phyloP scores from a whole-genome alignment of 1,140 invertebrate genomes.

The Ips nitidus region DNA sequence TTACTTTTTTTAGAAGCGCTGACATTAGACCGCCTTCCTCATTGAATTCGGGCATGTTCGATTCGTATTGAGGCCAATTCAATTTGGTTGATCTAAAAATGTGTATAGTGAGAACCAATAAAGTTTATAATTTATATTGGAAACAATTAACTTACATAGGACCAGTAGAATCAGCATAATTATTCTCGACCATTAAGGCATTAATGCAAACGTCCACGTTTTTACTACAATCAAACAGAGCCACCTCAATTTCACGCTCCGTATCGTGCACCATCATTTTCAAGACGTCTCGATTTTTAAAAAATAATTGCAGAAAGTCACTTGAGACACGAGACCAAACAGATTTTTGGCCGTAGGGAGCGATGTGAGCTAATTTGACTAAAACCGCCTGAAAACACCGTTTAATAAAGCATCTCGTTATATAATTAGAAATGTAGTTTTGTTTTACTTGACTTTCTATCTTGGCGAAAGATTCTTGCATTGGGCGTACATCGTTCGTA shows the following conservation, averaged over 20 bases:
- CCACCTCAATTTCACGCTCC: slow-evolving; percentile 33
- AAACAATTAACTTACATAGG: slow-evolving; percentile 29
- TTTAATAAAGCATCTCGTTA: not conserved
- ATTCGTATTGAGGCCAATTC: slow-evolving; percentile 35
- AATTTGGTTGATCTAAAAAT: slow-evolving; percentile 35
- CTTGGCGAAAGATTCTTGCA: slow-evolving; percentile 34
- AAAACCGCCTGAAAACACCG: slow-evolving; percentile 33
- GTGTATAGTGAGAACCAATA: not conserved
- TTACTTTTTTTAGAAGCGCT: slow-evolving; percentile 25
- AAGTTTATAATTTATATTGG: not conserved
- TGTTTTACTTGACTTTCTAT: slow-evolving; percentile 37
- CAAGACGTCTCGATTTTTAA: slow-evolving; percentile 21
- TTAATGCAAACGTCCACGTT: slow-evolving; percentile 41
- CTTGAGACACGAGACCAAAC: slow-evolving; percentile 29
- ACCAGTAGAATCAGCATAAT: slow-evolving; percentile 37
- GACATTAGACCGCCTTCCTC: slow-evolving; percentile 33
- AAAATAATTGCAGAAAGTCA: slow-evolving; percentile 27
- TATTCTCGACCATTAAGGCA: slow-evolving; percentile 37
- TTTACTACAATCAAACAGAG: slow-evolving; percentile 29
- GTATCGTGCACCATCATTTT: slow-evolving; percentile 37
- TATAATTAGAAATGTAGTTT: not conserved
- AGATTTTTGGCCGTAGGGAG: slow-evolving; percentile 14
- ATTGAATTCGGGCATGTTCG: not conserved
- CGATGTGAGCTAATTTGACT: slow-evolving; percentile 37
- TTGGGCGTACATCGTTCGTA: slow-evolving; percentile 19